A percentile compares a stretch with the other conserved stretches of the same genome.
Evolutionary conservation across 2,113 vertebrate genomes (phyloP).

Genomic region (Hipposideros armiger): DNA sequence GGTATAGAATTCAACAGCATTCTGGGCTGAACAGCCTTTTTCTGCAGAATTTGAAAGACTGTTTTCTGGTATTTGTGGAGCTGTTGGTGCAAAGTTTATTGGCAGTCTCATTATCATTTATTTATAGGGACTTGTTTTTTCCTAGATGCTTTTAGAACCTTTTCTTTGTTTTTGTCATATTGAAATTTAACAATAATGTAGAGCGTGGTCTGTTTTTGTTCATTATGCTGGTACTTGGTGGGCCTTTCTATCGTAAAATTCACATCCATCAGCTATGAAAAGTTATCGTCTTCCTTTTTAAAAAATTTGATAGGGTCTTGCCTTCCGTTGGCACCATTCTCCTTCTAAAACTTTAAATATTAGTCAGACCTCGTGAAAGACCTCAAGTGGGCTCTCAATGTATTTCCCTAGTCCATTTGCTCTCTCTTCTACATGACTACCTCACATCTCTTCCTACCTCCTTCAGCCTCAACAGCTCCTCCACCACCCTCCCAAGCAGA

Average conservation of each 20-base stretch:
- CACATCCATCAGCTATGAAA: background rate
- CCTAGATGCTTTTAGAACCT: background rate
- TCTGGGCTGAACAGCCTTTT: background rate
- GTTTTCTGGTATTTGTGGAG: background rate
- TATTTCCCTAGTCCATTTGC: background rate
- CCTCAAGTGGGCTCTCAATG: background rate
- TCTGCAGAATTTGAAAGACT: background rate
- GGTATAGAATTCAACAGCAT: background rate
- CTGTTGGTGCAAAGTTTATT: background rate
- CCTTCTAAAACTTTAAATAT: background rate
- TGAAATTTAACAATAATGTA: constrained; percentile 1
- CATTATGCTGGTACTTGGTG: background rate
- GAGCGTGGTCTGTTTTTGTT: background rate
- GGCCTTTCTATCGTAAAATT: background rate
- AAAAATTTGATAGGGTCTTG: background rate
- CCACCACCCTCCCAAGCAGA: background rate
- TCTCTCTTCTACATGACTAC: background rate
- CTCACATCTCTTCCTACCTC: background rate
- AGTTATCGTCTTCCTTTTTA: background rate
- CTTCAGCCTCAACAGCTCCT: background rate
- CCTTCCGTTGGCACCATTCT: background rate
- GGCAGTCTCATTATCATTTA: background rate
- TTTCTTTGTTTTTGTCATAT: background rate
- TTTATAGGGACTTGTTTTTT: background rate
- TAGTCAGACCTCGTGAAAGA: background rate